Conservation (phyloP, 2,113 vertebrate species). For the Raphicerus campestris region DNA sequence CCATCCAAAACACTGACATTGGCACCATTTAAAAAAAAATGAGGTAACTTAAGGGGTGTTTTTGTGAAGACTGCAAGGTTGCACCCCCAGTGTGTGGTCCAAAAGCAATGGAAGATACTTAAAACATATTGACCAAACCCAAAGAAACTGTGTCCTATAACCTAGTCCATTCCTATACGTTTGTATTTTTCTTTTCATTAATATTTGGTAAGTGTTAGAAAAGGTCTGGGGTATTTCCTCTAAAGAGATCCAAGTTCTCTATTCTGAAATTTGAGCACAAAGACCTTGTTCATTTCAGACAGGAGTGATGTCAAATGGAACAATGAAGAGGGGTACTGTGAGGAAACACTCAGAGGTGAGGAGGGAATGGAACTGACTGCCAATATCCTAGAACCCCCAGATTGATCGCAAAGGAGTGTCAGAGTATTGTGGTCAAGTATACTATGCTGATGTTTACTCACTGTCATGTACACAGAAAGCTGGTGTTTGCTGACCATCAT, state of each 20-base stretch:
- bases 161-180: not conserved
- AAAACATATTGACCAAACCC: not conserved
- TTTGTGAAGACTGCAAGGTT: not conserved
- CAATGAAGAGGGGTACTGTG: not conserved
- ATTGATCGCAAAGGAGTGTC: not conserved
- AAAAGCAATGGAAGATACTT: not conserved
- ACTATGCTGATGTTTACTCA: not conserved
- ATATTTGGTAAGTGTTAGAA: not conserved
- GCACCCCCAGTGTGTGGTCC: not conserved
- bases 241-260: not conserved
- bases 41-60: not conserved
- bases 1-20: not conserved
- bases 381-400: not conserved
- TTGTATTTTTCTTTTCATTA: not conserved
- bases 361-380: no score
- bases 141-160: not conserved
- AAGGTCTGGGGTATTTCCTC: not conserved
- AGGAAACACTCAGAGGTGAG: accelerated
- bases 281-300: not conserved
- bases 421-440: not conserved
- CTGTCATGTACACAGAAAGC: not conserved
- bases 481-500: not conserved
- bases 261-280: not conserved
- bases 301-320: not conserved
- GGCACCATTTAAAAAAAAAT: not conserved